These are phyloP conservation scores for Caenorhabditis imperialis DNA, from an alignment of 2,888 invertebrate genomes.

Conservation along the genomic window DNA sequence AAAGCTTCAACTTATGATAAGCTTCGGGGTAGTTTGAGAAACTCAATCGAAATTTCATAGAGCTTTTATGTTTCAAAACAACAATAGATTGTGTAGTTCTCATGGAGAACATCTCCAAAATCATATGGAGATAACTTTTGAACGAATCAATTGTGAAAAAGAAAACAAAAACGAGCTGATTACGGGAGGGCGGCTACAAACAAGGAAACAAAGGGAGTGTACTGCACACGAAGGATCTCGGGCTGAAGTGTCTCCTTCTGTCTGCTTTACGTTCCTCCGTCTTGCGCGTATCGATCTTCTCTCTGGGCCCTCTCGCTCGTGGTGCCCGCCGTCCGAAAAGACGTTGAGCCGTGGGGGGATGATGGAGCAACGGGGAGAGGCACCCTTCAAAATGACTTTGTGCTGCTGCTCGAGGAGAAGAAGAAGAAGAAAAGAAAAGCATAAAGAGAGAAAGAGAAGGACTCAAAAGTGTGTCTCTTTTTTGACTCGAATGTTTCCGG, in stretches of 20 bases:
- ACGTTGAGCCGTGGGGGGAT: conserved; percentile 37
- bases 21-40: background rate
- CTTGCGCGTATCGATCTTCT: conserved; percentile 23
- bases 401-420: no score
- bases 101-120: no score
- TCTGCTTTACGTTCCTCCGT: conserved; percentile 1
- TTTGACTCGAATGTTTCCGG: conserved; percentile 3
- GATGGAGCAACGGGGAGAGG: conserved; percentile 1
- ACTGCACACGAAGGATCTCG: background rate
- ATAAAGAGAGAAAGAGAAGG: conserved; percentile 2
- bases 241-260: background rate
- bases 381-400: conserved; percentile 39
- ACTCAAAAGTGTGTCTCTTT: conserved; percentile 1
- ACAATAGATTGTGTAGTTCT: no score
- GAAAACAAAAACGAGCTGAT: no score
- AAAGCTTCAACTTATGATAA: background rate
- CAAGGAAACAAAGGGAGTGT: background rate
- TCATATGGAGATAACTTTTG: no score
- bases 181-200: background rate
- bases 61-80: background rate
- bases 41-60: background rate
- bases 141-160: no score
- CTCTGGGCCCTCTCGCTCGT: conserved; percentile 1
- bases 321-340: background rate
- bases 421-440: conserved; percentile 12